Percentiles rank a stretch among this genome's conserved stretches.
phyloP scores from a whole-genome alignment of 2,797 vertebrate species.

The Centropyge bicolor region DNA sequence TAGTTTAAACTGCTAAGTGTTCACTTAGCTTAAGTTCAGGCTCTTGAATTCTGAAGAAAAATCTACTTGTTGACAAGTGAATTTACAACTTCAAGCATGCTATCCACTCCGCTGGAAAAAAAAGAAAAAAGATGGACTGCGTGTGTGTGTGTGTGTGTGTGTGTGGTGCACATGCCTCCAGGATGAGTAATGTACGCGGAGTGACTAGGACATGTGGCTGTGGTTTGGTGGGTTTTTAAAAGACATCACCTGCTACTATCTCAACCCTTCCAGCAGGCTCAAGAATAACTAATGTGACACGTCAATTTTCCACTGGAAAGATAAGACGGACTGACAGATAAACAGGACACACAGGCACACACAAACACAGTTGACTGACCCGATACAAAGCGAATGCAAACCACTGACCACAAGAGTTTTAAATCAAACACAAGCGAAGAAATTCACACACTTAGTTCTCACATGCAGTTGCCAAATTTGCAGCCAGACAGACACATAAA shows the following conservation, averaged over 20 bases:
- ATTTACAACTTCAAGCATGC: conserved; percentile 48
- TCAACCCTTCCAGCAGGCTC: conserved; percentile 68
- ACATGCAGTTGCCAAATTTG: conserved; percentile 40
- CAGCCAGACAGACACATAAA: conserved; percentile 39
- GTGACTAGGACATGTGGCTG: conserved; percentile 80
- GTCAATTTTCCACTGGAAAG: conserved; percentile 75
- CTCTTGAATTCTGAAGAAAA: conserved; percentile 17
- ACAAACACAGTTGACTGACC: neutral
- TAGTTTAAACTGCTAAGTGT: neutral
- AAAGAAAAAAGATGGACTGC: conserved; percentile 16
- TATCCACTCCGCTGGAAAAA: conserved; percentile 24
- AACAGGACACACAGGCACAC: conserved; percentile 11
- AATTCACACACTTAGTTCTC: conserved; percentile 30
- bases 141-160: conserved; percentile 20
- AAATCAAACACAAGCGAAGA: conserved; percentile 43
- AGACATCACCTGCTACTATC: conserved; percentile 81
- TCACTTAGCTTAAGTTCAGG: neutral
- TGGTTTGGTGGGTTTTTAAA: conserved; percentile 80
- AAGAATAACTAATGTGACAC: conserved; percentile 75
- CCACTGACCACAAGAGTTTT: conserved; percentile 39
- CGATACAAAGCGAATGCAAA: conserved; percentile 10
- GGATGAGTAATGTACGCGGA: conserved; percentile 74
- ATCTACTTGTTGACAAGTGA: conserved; percentile 35
- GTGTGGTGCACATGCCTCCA: conserved; percentile 57
- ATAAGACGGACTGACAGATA: conserved; percentile 57